phyloP scores from a whole-genome alignment of 2,113 vertebrate genomes.

The Mormoops blainvillei region DNA sequence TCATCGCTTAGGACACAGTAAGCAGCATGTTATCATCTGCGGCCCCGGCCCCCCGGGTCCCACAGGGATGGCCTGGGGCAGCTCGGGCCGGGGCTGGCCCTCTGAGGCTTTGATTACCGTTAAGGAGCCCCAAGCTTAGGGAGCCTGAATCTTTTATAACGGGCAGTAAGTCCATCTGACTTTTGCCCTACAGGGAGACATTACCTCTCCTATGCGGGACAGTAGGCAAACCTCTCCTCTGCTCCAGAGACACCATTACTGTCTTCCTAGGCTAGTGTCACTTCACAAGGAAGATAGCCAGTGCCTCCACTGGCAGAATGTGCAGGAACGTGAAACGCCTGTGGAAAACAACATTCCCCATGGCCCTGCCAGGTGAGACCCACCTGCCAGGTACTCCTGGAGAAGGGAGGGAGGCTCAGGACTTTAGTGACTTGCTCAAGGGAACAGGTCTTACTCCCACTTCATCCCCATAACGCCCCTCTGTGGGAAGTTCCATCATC shows the following conservation, averaged over 20 bases:
- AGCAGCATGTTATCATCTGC: not conserved
- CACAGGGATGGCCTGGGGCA: not conserved
- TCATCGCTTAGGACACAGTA: not conserved
- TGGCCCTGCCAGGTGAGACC: not conserved
- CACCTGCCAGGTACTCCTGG: not conserved
- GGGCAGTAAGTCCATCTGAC: not conserved
- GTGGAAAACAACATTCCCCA: rapidly evolving
- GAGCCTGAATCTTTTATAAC: not conserved
- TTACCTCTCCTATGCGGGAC: too few species aligned
- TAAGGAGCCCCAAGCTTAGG: not conserved
- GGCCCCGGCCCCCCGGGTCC: too few species aligned
- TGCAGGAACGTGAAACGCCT: not conserved
- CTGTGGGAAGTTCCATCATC: rapidly evolving
- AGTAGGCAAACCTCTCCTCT: not conserved
- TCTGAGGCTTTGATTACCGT: not conserved
- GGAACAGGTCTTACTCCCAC: not conserved
- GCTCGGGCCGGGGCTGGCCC: too few species aligned
- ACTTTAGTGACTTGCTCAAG: not conserved
- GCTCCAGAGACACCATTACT: not conserved
- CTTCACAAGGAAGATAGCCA: not conserved
- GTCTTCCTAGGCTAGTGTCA: not conserved
- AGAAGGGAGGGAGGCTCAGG: not conserved
- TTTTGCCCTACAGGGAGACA: not conserved
- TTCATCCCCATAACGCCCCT: rapidly evolving
- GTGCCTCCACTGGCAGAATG: too few species aligned